A percentile compares a stretch with the other conserved stretches of the same genome.
These are phyloP conservation scores for Protosalanx chinensis DNA, from an alignment of 2,797 vertebrate genomes.

Conservation along the genomic window DNA sequence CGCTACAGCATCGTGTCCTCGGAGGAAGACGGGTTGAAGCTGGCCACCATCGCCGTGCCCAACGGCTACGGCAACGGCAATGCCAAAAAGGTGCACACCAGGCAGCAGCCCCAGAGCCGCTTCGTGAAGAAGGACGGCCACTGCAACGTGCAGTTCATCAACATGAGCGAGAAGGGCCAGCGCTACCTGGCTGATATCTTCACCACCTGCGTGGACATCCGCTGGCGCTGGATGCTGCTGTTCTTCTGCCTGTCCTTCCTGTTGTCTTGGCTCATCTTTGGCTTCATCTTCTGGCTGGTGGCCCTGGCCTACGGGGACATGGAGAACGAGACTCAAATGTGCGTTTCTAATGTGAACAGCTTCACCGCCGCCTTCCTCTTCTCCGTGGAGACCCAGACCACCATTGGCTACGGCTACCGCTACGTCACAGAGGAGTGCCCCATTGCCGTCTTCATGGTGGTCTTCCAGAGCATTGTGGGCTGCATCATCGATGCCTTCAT, in stretches of 20 bases:
- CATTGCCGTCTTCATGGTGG: constrained; percentile 92
- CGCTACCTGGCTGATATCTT: constrained; percentile 97
- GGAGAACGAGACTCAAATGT: constrained; percentile 77
- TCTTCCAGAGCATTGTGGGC: constrained; percentile 95
- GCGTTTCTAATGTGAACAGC: constrained; percentile 92
- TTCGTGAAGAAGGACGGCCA: constrained; percentile 95
- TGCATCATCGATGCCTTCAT: constrained; percentile 99
- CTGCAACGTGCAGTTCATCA: constrained; percentile 97
- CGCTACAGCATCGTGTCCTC: constrained; percentile 98
- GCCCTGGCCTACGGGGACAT: constrained; percentile 89
- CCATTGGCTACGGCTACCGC: constrained; percentile 94
- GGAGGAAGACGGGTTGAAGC: constrained; percentile 93
- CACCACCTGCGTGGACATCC: constrained; percentile 98
- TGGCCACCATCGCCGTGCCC: constrained; percentile 84
- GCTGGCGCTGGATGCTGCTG: constrained; percentile 97
- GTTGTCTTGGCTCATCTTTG: constrained; percentile 94
- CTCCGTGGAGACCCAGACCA: constrained; percentile 97
- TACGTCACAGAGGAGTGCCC: constrained; percentile 95
- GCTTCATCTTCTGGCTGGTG: constrained; percentile 93
- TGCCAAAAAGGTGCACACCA: constrained; percentile 81
- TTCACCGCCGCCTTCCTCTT: constrained; percentile 96
- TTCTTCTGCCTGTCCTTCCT: constrained; percentile 93
- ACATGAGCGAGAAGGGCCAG: constrained; percentile 95
- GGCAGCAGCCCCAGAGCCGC: constrained; percentile 83
- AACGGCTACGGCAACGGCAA: constrained; percentile 88